Evolutionary conservation across 2,797 vertebrate genomes (phyloP).

Genomic region (Anguilla marmorata): DNA sequence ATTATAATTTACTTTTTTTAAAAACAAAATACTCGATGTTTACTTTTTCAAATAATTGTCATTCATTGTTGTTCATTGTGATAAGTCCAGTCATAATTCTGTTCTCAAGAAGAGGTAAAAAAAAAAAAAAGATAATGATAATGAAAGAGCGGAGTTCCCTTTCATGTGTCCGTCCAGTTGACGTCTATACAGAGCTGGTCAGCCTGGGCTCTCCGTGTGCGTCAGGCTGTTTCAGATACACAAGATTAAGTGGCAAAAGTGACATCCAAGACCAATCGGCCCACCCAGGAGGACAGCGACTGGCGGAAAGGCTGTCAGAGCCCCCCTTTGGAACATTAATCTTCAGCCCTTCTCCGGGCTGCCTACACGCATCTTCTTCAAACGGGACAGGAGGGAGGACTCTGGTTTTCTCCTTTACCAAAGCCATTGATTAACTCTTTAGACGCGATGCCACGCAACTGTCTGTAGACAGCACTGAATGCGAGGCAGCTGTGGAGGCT

Average conservation of each 20-base stretch:
- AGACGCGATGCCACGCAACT: conserved; percentile 60
- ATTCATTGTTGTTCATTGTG: conserved; percentile 9
- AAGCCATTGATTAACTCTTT: conserved; percentile 81
- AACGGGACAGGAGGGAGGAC: conserved; percentile 77
- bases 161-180: conserved; percentile 81
- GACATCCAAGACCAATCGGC: conserved; percentile 98
- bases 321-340: conserved; percentile 93
- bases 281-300: conserved; percentile 95
- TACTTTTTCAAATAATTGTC: neutral
- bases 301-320: conserved; percentile 95
- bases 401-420: conserved; percentile 68
- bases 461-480: neutral
- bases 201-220: conserved; percentile 74
- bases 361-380: conserved; percentile 97
- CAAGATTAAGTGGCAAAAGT: conserved; percentile 99
- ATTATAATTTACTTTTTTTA: neutral
- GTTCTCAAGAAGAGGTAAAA: neutral
- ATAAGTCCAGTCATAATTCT: neutral
- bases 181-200: conserved; percentile 78
- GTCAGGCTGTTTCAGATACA: conserved; percentile 93
- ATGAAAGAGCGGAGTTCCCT: conserved; percentile 60
- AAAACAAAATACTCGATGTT: neutral
- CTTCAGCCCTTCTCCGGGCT: conserved; percentile 92
- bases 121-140: neutral
- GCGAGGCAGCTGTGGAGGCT: neutral